Conservation (phyloP, 1,140 invertebrate genomes). For the Dendroctonus valens region DNA sequence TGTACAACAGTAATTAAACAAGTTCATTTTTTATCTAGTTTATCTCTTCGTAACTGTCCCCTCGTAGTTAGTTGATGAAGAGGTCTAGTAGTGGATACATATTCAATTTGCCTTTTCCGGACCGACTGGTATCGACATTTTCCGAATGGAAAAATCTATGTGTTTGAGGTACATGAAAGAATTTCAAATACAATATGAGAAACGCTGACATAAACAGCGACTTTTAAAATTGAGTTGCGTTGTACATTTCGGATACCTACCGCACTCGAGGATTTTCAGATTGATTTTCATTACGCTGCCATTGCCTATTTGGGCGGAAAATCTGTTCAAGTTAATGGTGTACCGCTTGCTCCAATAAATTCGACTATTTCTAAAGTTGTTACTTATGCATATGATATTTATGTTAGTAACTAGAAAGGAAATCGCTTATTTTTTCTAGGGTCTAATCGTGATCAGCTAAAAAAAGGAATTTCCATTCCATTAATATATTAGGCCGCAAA, state of each 20-base stretch:
- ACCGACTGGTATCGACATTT: conserved; percentile 1
- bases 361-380: no score
- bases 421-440: no score
- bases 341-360: no score
- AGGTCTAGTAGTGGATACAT: no score
- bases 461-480: conserved; percentile 1
- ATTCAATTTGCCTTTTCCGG: conserved; percentile 4
- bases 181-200: neutral
- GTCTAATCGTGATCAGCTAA: neutral
- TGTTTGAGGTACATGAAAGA: conserved; percentile 3
- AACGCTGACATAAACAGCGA: conserved; percentile 10
- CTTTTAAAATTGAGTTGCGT: conserved; percentile 3
- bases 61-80: no score
- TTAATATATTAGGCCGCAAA: neutral
- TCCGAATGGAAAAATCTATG: neutral
- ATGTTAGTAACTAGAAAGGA: no score
- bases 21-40: no score
- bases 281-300: neutral
- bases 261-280: neutral
- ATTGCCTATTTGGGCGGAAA: neutral
- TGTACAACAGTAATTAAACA: no score
- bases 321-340: no score
- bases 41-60: no score
- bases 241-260: neutral
- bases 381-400: no score